These are phyloP conservation scores for Alosa sapidissima DNA, from an alignment of 2,797 vertebrate genomes.

Conservation along the genomic window DNA sequence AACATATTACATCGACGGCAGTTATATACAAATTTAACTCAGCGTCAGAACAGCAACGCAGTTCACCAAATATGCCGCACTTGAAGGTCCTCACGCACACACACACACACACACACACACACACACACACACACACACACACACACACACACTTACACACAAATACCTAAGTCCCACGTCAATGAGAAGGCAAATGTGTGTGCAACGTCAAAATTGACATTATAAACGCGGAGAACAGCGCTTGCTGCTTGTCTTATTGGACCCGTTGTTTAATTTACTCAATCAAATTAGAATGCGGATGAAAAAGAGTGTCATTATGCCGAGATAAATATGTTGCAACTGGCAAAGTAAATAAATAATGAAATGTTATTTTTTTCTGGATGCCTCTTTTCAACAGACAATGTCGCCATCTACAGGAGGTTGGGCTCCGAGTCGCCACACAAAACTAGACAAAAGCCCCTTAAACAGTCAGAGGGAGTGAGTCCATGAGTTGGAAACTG, in stretches of 20 bases:
- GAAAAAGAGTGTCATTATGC: slow-evolving; percentile 62
- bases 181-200: not conserved
- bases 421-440: not conserved
- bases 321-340: slow-evolving; percentile 59
- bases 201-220: slow-evolving; percentile 5
- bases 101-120: not conserved
- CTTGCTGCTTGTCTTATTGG: slow-evolving; percentile 10
- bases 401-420: slow-evolving; percentile 91
- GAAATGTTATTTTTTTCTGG: slow-evolving; percentile 37
- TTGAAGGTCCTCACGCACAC: slow-evolving; percentile 1
- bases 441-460: not conserved
- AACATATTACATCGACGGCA: not conserved
- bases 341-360: slow-evolving; percentile 26
- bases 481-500: not conserved
- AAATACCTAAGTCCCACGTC: not conserved
- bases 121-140: slow-evolving; percentile 6
- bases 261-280: slow-evolving; percentile 30
- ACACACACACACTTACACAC: not conserved
- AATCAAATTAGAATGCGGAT: slow-evolving; percentile 29
- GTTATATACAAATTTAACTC: not conserved
- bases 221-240: not conserved
- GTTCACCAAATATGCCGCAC: not conserved
- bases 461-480: not conserved
- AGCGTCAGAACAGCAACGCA: not conserved
- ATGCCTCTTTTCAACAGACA: slow-evolving; percentile 74